phyloP scores from a whole-genome alignment of 92 coral and sea anemone genomes.

The Palythoa grandiflora region DNA sequence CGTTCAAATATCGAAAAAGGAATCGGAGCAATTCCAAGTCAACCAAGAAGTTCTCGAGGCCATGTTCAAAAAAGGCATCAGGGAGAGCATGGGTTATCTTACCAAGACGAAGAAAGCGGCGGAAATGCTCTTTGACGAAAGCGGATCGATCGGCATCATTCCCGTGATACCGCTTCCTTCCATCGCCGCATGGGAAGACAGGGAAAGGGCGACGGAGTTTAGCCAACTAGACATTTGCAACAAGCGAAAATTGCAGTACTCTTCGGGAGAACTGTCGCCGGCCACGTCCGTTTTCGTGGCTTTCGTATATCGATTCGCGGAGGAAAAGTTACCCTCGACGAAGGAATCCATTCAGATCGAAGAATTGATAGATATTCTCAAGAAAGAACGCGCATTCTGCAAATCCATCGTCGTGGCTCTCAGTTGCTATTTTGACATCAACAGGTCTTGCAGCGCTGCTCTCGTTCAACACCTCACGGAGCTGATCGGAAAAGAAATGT shows the following conservation, averaged over 20 bases:
- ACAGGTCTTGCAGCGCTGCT: not conserved
- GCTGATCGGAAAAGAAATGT: not conserved
- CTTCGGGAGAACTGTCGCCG: not conserved
- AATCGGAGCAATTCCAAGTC: not conserved
- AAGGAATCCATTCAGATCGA: not conserved
- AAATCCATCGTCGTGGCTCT: not conserved
- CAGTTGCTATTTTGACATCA: not conserved
- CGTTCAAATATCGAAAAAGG: not conserved
- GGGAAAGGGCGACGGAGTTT: not conserved
- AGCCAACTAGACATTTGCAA: not conserved
- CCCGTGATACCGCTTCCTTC: slow-evolving; percentile 4
- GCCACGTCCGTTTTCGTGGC: slow-evolving; percentile 1
- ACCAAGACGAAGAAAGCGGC: not conserved
- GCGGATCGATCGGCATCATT: not conserved
- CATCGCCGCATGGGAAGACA: slow-evolving; percentile 1
- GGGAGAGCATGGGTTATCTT: not conserved
- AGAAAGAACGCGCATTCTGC: not conserved
- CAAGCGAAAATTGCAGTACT: not conserved
- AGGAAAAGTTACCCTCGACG: not conserved
- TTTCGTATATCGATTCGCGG: not conserved
- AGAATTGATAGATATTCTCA: not conserved
- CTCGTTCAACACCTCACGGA: not conserved
- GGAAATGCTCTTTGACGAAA: not conserved
- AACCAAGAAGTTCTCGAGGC: not conserved
- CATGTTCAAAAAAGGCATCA: not conserved